These are phyloP conservation scores for Vanessa tameamea DNA, from an alignment of 1,140 invertebrate genomes.

Conservation along the genomic window DNA sequence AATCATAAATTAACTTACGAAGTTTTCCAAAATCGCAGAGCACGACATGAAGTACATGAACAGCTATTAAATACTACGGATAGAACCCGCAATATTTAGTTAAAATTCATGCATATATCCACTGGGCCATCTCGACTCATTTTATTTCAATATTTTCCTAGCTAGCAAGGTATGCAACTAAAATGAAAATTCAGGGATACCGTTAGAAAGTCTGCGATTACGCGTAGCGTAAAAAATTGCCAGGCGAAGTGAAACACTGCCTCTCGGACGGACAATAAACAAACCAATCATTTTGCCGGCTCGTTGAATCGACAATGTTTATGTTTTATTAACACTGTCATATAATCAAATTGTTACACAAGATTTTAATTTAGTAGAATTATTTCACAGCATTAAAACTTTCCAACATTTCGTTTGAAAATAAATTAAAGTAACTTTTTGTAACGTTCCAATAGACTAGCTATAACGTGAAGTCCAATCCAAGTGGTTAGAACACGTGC, in stretches of 20 bases:
- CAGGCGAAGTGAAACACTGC: constrained; percentile 44
- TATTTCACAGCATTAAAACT: constrained; percentile 13
- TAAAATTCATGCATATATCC: too few relatives aligned
- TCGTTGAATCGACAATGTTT: constrained; percentile 38
- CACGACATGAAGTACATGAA: too few relatives aligned
- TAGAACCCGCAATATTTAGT: too few relatives aligned
- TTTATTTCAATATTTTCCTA: not conserved
- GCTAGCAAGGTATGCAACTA: constrained; percentile 13
- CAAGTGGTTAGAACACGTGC: too few relatives aligned
- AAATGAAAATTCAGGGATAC: constrained; percentile 37
- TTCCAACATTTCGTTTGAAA: constrained; percentile 23
- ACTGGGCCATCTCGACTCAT: too few relatives aligned
- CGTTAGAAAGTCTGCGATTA: constrained; percentile 51
- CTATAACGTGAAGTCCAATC: not conserved
- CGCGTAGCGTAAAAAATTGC: constrained; percentile 54
- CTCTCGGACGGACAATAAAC: constrained; percentile 36
- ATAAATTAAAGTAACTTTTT: not conserved
- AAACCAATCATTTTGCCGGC: constrained; percentile 41
- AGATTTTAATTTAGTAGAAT: constrained; percentile 19
- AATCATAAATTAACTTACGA: too few relatives aligned
- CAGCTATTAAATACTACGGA: too few relatives aligned
- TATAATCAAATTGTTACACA: constrained; percentile 36
- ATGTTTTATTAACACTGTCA: constrained; percentile 35
- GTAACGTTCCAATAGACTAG: too few relatives aligned
- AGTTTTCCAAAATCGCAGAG: too few relatives aligned